phyloP scores from a whole-genome alignment of 2,797 vertebrate genomes.

The Heteromormyrus szaboi region DNA sequence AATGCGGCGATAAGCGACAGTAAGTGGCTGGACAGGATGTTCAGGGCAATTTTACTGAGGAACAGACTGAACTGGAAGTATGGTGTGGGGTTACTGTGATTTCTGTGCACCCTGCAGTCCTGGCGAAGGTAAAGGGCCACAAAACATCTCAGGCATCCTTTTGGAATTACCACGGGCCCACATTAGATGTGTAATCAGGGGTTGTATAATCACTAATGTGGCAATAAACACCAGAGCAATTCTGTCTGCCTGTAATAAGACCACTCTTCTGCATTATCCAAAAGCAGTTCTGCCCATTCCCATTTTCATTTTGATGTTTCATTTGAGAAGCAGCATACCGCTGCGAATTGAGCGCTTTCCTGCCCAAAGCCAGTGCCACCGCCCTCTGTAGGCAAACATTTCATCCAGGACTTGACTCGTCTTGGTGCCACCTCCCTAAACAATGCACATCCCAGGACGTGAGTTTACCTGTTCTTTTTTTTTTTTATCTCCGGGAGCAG shows the following conservation, averaged over 20 bases:
- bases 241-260: neutral
- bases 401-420: neutral
- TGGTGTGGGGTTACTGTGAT: neutral
- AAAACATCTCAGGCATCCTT: neutral
- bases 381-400: neutral
- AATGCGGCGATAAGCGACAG: neutral
- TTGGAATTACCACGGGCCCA: neutral
- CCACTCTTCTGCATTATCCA: neutral
- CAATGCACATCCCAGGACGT: neutral
- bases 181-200: neutral
- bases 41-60: neutral
- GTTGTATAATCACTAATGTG: neutral
- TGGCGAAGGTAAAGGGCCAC: neutral
- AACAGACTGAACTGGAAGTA: neutral
- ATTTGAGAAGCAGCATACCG: neutral
- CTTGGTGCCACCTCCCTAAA: constrained; percentile 12
- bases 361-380: neutral
- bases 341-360: neutral
- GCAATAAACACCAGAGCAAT: neutral
- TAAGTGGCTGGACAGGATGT: neutral
- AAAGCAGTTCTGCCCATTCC: neutral
- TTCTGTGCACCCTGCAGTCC: neutral
- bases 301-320: neutral
- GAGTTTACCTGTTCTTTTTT: neutral
- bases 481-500: neutral